phyloP scores from a whole-genome alignment of 1,140 invertebrate genomes.

The Apocrypta bakeri region DNA sequence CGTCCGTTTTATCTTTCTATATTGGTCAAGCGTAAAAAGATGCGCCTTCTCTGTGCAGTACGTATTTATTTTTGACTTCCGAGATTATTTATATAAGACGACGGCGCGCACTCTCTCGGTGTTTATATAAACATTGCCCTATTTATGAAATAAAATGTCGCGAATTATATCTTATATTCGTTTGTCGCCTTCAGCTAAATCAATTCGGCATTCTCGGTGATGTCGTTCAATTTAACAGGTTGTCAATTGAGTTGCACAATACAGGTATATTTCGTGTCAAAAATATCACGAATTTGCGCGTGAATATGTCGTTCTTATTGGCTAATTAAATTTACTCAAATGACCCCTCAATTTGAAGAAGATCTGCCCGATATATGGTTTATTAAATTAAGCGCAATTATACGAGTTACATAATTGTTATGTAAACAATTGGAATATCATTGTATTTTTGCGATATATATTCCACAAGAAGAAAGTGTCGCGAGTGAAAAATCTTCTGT shows the following conservation, averaged over 20 bases:
- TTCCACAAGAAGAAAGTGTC: too few species aligned
- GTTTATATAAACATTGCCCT: conserved; percentile 44
- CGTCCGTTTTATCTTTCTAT: conserved; percentile 6
- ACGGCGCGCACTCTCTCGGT: not conserved
- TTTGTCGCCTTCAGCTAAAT: not conserved
- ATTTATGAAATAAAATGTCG: conserved; percentile 41
- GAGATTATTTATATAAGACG: conserved; percentile 30
- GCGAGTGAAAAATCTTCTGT: too few species aligned
- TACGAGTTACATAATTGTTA: not conserved
- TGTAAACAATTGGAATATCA: not conserved
- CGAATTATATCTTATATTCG: not conserved
- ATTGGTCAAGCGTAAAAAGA: not conserved
- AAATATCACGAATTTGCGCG: not conserved
- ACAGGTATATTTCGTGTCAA: too few species aligned
- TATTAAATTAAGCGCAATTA: not conserved
- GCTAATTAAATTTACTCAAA: too few species aligned
- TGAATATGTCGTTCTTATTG: too few species aligned
- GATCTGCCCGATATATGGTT: not conserved
- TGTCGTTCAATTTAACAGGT: not conserved
- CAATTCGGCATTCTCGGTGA: not conserved
- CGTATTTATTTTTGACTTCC: conserved; percentile 46
- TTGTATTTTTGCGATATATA: too few species aligned
- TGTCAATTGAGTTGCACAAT: too few species aligned
- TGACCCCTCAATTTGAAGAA: not conserved
- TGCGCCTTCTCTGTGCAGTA: not conserved